These are phyloP conservation scores for Samia ricini DNA, from an alignment of 1,140 invertebrate species.

Conservation along the genomic window DNA sequence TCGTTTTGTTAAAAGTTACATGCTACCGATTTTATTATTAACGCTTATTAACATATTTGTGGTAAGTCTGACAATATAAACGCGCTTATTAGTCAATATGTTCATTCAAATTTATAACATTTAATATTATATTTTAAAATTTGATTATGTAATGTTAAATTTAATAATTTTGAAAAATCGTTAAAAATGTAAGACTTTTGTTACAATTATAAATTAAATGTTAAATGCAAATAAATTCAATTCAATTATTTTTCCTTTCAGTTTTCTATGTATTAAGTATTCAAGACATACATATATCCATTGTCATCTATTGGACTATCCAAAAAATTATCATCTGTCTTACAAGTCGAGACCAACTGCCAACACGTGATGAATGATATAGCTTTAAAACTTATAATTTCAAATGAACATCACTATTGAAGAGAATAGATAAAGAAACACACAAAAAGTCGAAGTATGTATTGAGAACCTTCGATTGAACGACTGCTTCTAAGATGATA, in stretches of 20 bases:
- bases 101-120: not conserved
- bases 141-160: not conserved
- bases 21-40: not conserved
- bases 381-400: conserved; percentile 53
- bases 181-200: no score
- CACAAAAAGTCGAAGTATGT: conserved; percentile 41
- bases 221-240: no score
- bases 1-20: conserved; percentile 10
- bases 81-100: no score
- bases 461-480: conserved; percentile 35
- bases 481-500: conserved; percentile 35
- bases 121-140: not conserved
- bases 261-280: no score
- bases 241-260: no score
- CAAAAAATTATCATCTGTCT: conserved; percentile 13
- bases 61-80: no score
- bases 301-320: not conserved
- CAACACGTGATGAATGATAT: conserved; percentile 40
- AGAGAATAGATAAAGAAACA: conserved; percentile 51
- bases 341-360: conserved; percentile 20
- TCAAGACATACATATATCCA: no score
- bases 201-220: no score
- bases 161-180: no score
- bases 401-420: conserved; percentile 45
- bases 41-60: no score